A percentile compares a stretch with the other conserved stretches of the same genome.
Conservation (phyloP, 2,797 vertebrate genomes). For the Trachurus trachurus region DNA sequence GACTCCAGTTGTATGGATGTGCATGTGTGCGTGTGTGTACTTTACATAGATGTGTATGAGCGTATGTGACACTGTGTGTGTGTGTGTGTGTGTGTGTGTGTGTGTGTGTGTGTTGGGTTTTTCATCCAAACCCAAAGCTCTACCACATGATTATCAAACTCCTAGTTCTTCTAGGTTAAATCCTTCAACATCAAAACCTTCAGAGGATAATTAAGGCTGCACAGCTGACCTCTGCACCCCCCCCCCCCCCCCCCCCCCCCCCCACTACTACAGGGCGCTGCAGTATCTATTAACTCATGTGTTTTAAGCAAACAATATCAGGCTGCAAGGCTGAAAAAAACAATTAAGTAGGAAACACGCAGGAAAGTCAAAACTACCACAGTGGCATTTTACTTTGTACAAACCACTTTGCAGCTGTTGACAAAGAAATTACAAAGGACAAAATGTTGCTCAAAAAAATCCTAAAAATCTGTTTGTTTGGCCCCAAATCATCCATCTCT, state of each 20-base stretch:
- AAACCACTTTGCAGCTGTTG: background rate
- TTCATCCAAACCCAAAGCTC: slow-evolving; percentile 20
- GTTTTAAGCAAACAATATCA: too few species aligned
- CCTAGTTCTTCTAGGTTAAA: background rate
- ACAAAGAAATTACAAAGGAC: background rate
- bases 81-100: slow-evolving; percentile 5
- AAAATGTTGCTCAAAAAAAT: slow-evolving; percentile 9
- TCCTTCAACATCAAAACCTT: background rate
- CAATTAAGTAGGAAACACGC: too few species aligned
- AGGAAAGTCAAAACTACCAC: background rate
- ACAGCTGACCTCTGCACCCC: background rate
- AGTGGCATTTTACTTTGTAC: background rate
- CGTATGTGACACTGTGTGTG: slow-evolving; percentile 3
- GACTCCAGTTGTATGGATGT: slow-evolving; percentile 31
- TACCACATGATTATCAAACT: background rate
- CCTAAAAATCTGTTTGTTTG: slow-evolving; percentile 19
- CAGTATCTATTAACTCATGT: background rate
- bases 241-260: too few species aligned
- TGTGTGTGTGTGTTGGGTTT: slow-evolving; percentile 3
- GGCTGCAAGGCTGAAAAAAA: too few species aligned
- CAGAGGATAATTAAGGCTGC: background rate
- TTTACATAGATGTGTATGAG: background rate
- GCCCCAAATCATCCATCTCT: slow-evolving; percentile 13
- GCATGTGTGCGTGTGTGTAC: background rate
- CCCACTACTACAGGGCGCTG: background rate